These are phyloP conservation scores for Parauchenoglanis ngamensis DNA, from an alignment of 2,797 vertebrate genomes.

Conservation along the genomic window DNA sequence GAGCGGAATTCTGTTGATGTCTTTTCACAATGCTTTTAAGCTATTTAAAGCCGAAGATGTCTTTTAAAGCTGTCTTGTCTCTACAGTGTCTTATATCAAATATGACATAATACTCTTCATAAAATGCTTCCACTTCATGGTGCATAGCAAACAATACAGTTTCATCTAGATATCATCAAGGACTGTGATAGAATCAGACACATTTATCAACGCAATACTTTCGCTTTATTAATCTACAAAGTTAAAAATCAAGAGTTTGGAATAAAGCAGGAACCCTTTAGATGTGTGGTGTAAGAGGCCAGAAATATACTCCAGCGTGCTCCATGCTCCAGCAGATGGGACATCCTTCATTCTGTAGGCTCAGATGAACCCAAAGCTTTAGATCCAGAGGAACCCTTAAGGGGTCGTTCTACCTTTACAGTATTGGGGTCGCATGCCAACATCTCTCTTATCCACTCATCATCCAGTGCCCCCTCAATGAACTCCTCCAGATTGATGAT, in stretches of 20 bases:
- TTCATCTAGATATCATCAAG: background rate
- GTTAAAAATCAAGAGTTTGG: background rate
- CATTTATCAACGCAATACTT: background rate
- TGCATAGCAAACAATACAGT: background rate
- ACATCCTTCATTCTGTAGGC: conserved; percentile 9
- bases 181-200: background rate
- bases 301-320: background rate
- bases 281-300: background rate
- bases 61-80: no score
- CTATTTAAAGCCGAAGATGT: background rate
- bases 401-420: conserved; percentile 68
- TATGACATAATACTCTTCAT: background rate
- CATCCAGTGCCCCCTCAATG: conserved; percentile 72
- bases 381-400: conserved; percentile 48
- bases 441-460: conserved; percentile 78
- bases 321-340: conserved; percentile 1
- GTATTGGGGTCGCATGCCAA: conserved; percentile 78
- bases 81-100: background rate
- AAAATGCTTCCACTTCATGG: background rate
- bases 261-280: background rate
- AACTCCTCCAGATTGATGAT: conserved; percentile 78
- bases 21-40: background rate
- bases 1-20: background rate
- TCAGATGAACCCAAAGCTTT: conserved; percentile 48
- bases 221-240: background rate